These are phyloP conservation scores for Danio kyathit DNA, from an alignment of 2,797 vertebrate species.

Conservation along the genomic window DNA sequence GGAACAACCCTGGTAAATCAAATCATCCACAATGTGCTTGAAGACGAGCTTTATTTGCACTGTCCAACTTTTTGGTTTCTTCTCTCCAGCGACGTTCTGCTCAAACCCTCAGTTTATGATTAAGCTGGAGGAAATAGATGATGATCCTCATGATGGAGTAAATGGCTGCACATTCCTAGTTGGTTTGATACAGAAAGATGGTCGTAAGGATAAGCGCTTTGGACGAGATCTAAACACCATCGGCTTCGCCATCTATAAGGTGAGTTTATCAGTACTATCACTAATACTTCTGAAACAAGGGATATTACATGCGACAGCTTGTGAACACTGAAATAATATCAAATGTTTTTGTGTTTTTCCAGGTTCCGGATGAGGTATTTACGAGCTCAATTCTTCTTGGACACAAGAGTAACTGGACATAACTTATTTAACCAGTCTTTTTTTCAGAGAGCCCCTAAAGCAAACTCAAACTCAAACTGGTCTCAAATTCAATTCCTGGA, in stretches of 20 bases:
- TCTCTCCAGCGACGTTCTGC: slow-evolving; percentile 77
- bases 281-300: too few relatives aligned
- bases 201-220: slow-evolving; percentile 63
- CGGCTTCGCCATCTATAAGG: slow-evolving; percentile 80
- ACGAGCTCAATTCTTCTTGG: too few relatives aligned
- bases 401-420: too few relatives aligned
- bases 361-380: slow-evolving; percentile 55
- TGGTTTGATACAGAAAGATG: slow-evolving; percentile 82
- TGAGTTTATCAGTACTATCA: slow-evolving; percentile 31
- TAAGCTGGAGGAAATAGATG: slow-evolving; percentile 77
- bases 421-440: too few relatives aligned
- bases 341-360: slow-evolving; percentile 48
- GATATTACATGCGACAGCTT: too few relatives aligned
- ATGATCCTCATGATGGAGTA: slow-evolving; percentile 69
- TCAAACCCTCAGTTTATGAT: slow-evolving; percentile 83
- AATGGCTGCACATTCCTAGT: slow-evolving; percentile 80
- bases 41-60: not conserved
- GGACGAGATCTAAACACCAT: slow-evolving; percentile 72
- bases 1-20: slow-evolving; percentile 70
- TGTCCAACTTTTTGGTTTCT: not conserved
- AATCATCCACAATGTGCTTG: not conserved
- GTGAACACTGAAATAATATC: too few relatives aligned
- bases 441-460: too few relatives aligned
- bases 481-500: too few relatives aligned
- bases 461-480: too few relatives aligned